These are phyloP conservation scores for Epinephelus moara DNA, from an alignment of 2,113 vertebrate species.

Conservation along the genomic window DNA sequence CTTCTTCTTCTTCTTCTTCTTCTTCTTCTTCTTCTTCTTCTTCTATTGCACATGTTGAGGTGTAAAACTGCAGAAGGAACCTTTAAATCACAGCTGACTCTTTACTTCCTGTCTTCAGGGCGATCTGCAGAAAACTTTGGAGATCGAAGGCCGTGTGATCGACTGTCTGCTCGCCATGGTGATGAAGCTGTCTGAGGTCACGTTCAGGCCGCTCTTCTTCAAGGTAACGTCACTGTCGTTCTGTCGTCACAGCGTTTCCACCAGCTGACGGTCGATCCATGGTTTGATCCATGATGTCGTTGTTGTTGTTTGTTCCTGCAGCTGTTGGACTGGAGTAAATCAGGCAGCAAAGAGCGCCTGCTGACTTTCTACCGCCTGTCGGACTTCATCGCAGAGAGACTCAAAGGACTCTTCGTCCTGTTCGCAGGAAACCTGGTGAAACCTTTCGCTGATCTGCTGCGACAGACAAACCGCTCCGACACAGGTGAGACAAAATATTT, in stretches of 20 bases:
- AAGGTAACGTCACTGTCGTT: constrained; percentile 84
- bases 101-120: constrained; percentile 76
- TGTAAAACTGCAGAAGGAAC: no score
- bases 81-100: no score
- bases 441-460: constrained; percentile 89
- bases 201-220: constrained; percentile 97
- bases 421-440: constrained; percentile 96
- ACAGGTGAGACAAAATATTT: constrained; percentile 82
- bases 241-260: no score
- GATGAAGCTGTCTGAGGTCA: constrained; percentile 95
- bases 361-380: constrained; percentile 92
- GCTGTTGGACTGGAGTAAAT: constrained; percentile 96
- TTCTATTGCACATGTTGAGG: no score
- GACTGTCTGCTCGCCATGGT: constrained; percentile 93
- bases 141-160: constrained; percentile 88
- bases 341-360: constrained; percentile 87
- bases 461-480: constrained; percentile 84
- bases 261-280: no score
- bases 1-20: no score
- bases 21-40: no score
- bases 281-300: background rate
- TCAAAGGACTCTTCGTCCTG: constrained; percentile 94
- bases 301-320: constrained; percentile 56
- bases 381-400: constrained; percentile 87
- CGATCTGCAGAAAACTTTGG: constrained; percentile 86